Percentiles rank a stretch among this genome's conserved stretches.
Conservation (phyloP, 1,140 invertebrate species). For the Olivierus martensii region DNA sequence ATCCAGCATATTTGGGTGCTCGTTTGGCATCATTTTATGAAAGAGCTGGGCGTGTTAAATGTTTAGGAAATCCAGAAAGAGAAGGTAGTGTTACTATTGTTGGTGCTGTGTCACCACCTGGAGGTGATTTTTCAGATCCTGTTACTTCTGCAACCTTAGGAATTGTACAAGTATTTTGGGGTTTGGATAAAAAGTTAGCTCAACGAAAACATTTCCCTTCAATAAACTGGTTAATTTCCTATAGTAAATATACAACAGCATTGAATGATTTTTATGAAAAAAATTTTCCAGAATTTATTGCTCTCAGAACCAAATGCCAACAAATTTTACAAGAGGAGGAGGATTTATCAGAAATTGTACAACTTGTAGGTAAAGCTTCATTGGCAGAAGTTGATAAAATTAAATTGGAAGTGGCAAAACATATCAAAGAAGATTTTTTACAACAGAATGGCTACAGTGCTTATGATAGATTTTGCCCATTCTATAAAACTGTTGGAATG, state of each 20-base stretch:
- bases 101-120: conserved; percentile 97
- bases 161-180: conserved; percentile 99
- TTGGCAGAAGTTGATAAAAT: conserved; percentile 98
- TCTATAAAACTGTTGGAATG: conserved; percentile 99
- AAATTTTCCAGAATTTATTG: conserved; percentile 97
- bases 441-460: conserved; percentile 72
- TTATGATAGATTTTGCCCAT: conserved; percentile 98
- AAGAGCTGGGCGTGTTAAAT: conserved; percentile 90
- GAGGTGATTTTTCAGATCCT: conserved; percentile 99
- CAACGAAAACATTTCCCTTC: conserved; percentile 99
- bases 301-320: conserved; percentile 60
- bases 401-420: conserved; percentile 94
- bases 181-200: conserved; percentile 97
- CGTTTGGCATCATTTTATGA: conserved; percentile 98
- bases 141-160: conserved; percentile 97
- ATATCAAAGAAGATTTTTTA: conserved; percentile 94
- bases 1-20: conserved; percentile 96
- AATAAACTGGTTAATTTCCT: conserved; percentile 99
- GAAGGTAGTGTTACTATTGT: conserved; percentile 99
- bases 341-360: conserved; percentile 98
- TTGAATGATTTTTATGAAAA: conserved; percentile 99
- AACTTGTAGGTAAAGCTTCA: conserved; percentile 97
- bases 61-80: conserved; percentile 92
- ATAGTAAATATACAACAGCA: conserved; percentile 96
- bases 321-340: conserved; percentile 99